A percentile compares a stretch with the other conserved stretches of the same genome.
These are phyloP conservation scores for Mya arenaria DNA, from an alignment of 1,140 invertebrate species.

Conservation along the genomic window DNA sequence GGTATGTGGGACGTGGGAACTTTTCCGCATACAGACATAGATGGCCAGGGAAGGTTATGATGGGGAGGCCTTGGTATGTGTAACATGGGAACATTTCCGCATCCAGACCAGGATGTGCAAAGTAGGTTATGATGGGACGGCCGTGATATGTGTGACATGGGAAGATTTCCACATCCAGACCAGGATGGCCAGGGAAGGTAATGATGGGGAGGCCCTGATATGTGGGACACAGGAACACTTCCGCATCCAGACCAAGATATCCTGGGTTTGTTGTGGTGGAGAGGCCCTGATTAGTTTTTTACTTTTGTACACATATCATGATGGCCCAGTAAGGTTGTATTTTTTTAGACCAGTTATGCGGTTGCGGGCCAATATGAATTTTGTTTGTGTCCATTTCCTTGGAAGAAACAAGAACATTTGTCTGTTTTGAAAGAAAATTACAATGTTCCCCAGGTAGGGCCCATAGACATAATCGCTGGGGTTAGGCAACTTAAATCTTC, in stretches of 20 bases:
- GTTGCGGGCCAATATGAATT: too few relatives aligned
- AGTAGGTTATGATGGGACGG: background rate
- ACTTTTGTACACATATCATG: background rate
- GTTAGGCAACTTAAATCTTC: too few relatives aligned
- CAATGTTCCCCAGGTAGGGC: too few relatives aligned
- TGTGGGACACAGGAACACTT: constrained; percentile 68
- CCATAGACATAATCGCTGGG: too few relatives aligned
- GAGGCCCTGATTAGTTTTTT: background rate
- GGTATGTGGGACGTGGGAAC: background rate
- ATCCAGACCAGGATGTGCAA: background rate
- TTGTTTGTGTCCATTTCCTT: too few relatives aligned
- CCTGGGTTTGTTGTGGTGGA: background rate
- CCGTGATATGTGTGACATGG: background rate
- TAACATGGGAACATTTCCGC: background rate
- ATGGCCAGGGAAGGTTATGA: background rate
- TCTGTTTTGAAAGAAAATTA: too few relatives aligned
- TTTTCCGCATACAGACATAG: background rate
- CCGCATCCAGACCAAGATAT: constrained; percentile 78
- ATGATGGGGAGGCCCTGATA: too few relatives aligned
- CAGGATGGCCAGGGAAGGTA: too few relatives aligned
- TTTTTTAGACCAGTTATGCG: background rate
- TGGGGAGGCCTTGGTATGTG: background rate
- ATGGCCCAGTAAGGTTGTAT: background rate
- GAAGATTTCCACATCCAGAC: too few relatives aligned
- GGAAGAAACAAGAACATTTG: too few relatives aligned